These are phyloP conservation scores for Phortica okadai DNA, from an alignment of 2,888 invertebrate species.

Conservation along the genomic window DNA sequence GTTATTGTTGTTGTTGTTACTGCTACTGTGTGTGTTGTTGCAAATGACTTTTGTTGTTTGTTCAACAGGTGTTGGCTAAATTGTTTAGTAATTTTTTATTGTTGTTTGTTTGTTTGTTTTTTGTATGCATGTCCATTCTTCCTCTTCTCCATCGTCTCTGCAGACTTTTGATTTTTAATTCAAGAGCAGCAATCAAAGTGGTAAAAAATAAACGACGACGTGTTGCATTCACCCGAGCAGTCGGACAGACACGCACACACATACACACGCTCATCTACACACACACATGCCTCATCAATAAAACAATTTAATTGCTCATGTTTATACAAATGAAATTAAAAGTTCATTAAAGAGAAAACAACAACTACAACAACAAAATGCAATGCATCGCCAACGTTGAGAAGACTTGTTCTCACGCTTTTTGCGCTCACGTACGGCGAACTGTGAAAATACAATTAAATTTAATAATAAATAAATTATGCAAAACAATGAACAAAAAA, in stretches of 20 bases:
- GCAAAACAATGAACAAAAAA: slow-evolving; percentile 7
- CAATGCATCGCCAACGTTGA: slow-evolving; percentile 33
- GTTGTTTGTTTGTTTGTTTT: slow-evolving; percentile 6
- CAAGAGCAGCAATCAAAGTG: too few relatives aligned
- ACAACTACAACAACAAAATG: slow-evolving; percentile 19
- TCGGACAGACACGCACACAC: too few relatives aligned
- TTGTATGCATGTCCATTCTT: background rate
- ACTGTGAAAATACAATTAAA: slow-evolving; percentile 37
- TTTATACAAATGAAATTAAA: slow-evolving; percentile 38
- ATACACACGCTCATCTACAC: too few relatives aligned
- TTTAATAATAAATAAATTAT: background rate
- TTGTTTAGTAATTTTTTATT: slow-evolving; percentile 25
- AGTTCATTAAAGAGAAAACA: slow-evolving; percentile 34
- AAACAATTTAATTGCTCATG: background rate
- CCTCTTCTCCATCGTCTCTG: too few relatives aligned
- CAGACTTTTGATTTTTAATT: too few relatives aligned
- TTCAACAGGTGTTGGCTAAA: slow-evolving; percentile 45
- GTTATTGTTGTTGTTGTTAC: background rate
- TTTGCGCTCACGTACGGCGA: slow-evolving; percentile 38
- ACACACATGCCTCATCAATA: too few relatives aligned
- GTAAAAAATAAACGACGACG: too few relatives aligned
- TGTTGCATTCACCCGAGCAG: too few relatives aligned
- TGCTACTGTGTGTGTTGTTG: background rate
- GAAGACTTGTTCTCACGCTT: slow-evolving; percentile 61
- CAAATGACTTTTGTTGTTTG: slow-evolving; percentile 1